Evolutionary conservation across 2,888 invertebrate genomes (phyloP), one percentile per base, ranked within the genome.

Genomic region (Auanema freiburgensis): DNA sequence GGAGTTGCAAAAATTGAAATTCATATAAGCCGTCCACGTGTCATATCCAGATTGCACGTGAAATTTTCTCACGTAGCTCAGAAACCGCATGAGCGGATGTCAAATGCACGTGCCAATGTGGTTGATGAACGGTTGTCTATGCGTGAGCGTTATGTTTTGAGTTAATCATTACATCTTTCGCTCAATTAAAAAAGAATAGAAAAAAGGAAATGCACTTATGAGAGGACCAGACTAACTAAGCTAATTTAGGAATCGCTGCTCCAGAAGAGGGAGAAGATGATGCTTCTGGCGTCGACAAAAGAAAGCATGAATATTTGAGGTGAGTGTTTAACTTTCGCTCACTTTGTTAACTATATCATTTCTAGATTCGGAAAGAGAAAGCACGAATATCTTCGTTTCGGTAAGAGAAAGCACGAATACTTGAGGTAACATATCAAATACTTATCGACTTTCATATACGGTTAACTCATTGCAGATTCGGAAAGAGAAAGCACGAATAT

Each of bases 401-500:
- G 79, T 52, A 83, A 83, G 74, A 67, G 79, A 59, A 81, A 81
- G 73, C 81, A 81, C 66, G 81, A 80, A 57, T 80, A 81, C 59
- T 57, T 80, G 23, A 61, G 63, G 57, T 57, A 25, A 46, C 10
- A 16, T 46, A 3, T 5, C 6, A 46, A 3, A 46, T 18, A 21
- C 3, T 5, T 6, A 46, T 21, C 16, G 3, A 46, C 43, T 46
- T 3, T 3, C 18, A 46, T n/a, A 21, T 46, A 18, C 25, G 23
- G 21, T 25, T 23, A 8, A 8, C 41, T 54, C 16, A 42, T 67
- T 70, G 42, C 67, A 71, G 69, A 65, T 78, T 79, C 68, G 79
- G 77, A 57, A 82, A 82, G 76, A 74, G 81, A 65, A 83, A 83
- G 75, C 83, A 83, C 76, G 83, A 81, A 64, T 82, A 83, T 60